Conservation (phyloP, 2,888 invertebrate genomes). For the Tetheella fluctuosa region DNA sequence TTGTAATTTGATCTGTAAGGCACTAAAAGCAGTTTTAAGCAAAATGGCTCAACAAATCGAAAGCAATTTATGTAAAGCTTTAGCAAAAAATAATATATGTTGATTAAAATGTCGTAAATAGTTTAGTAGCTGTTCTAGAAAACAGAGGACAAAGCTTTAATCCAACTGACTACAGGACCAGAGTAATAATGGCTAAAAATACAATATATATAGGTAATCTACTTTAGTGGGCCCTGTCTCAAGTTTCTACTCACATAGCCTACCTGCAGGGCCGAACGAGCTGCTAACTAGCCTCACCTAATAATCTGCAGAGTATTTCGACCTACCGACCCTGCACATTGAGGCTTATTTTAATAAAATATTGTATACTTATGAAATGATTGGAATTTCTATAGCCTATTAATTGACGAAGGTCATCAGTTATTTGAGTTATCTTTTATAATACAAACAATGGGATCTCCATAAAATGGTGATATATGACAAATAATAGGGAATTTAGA, state of each 20-base stretch:
- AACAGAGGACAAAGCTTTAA: neutral
- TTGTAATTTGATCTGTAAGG: neutral
- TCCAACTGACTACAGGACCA: neutral
- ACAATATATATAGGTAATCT: neutral
- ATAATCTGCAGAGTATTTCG: too few relatives aligned
- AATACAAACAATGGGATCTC: too few relatives aligned
- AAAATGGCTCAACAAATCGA: neutral
- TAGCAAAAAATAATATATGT: neutral
- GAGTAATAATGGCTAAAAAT: neutral
- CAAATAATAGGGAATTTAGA: too few relatives aligned
- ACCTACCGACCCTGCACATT: too few relatives aligned
- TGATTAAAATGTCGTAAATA: neutral
- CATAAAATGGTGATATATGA: too few relatives aligned
- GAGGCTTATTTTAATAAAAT: neutral
- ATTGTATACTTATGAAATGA: too few relatives aligned
- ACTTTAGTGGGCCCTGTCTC: neutral
- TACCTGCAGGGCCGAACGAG: too few relatives aligned
- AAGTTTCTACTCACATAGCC: neutral
- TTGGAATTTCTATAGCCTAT: too few relatives aligned
- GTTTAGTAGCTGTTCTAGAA: neutral
- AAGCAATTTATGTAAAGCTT: neutral
- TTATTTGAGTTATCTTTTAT: too few relatives aligned
- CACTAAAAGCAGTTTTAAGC: neutral
- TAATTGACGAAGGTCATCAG: too few relatives aligned
- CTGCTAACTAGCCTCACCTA: too few relatives aligned